A percentile compares a stretch with the other conserved stretches of the same genome.
Conservation (phyloP, 2,888 invertebrate genomes). For the Magallana nippona region DNA sequence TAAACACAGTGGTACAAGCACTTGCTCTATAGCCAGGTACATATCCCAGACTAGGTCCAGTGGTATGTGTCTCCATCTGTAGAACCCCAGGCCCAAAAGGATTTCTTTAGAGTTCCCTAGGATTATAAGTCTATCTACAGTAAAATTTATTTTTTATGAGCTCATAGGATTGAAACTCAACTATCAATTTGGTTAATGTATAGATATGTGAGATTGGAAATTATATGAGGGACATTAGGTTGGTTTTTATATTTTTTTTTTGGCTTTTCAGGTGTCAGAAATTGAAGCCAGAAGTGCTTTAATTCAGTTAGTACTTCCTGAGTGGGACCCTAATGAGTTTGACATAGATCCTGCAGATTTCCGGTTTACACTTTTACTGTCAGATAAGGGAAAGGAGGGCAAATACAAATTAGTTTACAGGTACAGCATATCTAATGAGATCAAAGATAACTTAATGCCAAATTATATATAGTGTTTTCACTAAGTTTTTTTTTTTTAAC, state of each 20-base stretch:
- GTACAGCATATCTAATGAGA: constrained; percentile 83
- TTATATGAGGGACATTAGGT: too few relatives aligned
- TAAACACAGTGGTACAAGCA: too few relatives aligned
- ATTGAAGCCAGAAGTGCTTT: constrained; percentile 91
- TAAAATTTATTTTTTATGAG: too few relatives aligned
- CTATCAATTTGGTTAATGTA: too few relatives aligned
- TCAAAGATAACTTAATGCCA: neutral
- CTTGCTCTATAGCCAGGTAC: too few relatives aligned
- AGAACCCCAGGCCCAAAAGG: too few relatives aligned
- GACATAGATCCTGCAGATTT: constrained; percentile 83
- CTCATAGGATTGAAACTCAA: too few relatives aligned
- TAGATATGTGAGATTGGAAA: neutral
- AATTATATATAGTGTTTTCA: too few relatives aligned
- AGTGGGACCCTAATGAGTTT: constrained; percentile 80
- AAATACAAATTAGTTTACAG: constrained; percentile 92
- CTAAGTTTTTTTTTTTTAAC: too few relatives aligned
- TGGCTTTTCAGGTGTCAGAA: constrained; percentile 86
- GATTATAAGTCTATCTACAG: too few relatives aligned
- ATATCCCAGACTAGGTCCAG: constrained; percentile 59
- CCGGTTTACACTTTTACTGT: constrained; percentile 89
- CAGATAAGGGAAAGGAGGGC: constrained; percentile 88
- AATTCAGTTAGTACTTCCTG: constrained; percentile 89
- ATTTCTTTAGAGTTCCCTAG: too few relatives aligned
- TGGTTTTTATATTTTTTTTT: too few relatives aligned
- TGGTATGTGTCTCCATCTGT: constrained; percentile 60